A percentile compares a stretch with the other conserved stretches of the same genome.
Evolutionary conservation across 2,797 vertebrate genomes (phyloP).

Genomic region (Monodelphis domestica): DNA sequence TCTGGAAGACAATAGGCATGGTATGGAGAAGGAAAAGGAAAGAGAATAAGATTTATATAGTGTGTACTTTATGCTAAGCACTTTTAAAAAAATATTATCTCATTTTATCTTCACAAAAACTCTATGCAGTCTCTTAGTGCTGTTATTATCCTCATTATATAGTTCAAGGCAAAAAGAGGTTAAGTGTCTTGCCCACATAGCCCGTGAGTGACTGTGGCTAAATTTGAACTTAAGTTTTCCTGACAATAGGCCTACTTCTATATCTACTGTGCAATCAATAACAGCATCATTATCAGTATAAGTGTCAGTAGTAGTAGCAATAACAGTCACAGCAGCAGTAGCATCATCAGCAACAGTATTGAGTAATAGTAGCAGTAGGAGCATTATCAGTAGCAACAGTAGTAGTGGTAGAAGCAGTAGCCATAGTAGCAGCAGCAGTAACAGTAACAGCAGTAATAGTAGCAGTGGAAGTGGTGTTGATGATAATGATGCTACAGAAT

Average conservation of each 20-base stretch:
- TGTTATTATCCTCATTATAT: neutral
- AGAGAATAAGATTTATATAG: neutral
- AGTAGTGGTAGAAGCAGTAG: neutral
- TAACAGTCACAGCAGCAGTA: too few relatives aligned
- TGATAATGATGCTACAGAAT: neutral
- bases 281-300: neutral
- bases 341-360: neutral
- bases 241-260: neutral
- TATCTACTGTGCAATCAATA: neutral
- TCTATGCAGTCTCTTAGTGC: neutral
- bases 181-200: neutral
- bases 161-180: neutral
- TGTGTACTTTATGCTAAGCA: neutral
- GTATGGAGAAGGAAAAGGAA: neutral
- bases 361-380: neutral
- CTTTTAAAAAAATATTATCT: neutral
- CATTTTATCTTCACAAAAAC: neutral
- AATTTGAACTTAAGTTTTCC: neutral
- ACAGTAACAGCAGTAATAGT: too few relatives aligned
- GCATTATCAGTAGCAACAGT: neutral
- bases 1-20: neutral
- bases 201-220: neutral
- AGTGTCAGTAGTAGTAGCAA: neutral
- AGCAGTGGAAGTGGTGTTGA: neutral
- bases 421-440: too few relatives aligned